Conservation (phyloP, 2,797 vertebrate species). For the Ibycter americanus region DNA sequence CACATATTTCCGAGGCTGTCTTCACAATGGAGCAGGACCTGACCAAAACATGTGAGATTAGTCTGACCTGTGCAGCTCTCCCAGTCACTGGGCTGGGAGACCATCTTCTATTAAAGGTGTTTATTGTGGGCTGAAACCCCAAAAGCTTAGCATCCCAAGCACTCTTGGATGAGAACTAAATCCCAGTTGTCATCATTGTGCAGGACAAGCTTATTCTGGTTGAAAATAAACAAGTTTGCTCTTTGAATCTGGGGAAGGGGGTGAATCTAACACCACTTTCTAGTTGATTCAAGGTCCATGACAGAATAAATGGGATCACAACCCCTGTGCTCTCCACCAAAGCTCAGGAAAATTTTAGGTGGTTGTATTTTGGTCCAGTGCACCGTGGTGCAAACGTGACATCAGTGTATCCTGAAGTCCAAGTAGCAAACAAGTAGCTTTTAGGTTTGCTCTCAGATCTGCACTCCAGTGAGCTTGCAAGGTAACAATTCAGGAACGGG, state of each 20-base stretch:
- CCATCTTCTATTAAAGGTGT: not conserved
- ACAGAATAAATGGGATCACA: not conserved
- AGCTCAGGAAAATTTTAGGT: not conserved
- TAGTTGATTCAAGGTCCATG: not conserved
- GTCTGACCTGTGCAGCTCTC: not conserved
- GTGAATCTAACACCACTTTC: not conserved
- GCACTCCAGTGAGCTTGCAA: rapidly evolving
- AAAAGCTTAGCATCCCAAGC: rapidly evolving
- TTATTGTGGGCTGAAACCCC: not conserved
- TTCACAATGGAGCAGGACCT: not conserved
- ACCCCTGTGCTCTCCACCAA: not conserved
- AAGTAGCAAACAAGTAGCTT: not conserved
- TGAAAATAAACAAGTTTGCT: not conserved
- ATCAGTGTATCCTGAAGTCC: too few species aligned
- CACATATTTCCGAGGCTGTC: not conserved
- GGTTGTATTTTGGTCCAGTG: not conserved
- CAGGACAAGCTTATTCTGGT: not conserved
- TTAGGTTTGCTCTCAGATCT: not conserved
- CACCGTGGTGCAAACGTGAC: too few species aligned
- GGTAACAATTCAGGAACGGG: not conserved
- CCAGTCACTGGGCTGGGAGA: not conserved
- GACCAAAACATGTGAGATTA: not conserved
- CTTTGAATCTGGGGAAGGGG: not conserved
- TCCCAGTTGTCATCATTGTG: not conserved
- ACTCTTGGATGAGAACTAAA: not conserved